phyloP scores from a whole-genome alignment of 2,113 vertebrate species.

The Ginglymostoma cirratum region DNA sequence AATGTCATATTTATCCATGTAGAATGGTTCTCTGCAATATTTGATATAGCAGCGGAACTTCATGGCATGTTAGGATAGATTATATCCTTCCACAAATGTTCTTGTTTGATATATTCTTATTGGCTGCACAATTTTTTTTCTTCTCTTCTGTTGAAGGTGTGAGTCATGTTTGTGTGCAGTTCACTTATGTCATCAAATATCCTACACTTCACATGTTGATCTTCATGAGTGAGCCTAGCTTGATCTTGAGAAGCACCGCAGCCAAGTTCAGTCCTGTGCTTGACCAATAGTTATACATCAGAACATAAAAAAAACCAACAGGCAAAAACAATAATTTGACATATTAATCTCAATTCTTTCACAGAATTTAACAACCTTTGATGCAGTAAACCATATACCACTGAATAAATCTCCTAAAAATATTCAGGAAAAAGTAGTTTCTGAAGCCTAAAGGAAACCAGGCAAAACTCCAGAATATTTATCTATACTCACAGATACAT shows the following conservation, averaged over 20 bases:
- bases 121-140: neutral
- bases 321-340: neutral
- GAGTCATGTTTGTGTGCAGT: neutral
- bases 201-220: neutral
- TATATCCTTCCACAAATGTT: neutral
- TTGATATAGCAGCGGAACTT: neutral
- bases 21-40: neutral
- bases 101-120: neutral
- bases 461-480: too few relatives aligned
- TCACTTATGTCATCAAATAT: neutral
- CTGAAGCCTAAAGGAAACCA: too few relatives aligned
- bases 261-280: neutral
- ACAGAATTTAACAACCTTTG: neutral
- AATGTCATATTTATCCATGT: too few relatives aligned
- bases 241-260: neutral
- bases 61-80: neutral
- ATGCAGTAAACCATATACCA: neutral
- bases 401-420: neutral
- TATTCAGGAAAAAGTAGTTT: too few relatives aligned
- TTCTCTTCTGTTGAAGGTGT: neutral
- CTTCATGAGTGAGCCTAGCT: neutral
- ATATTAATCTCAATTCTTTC: neutral
- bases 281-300: neutral
- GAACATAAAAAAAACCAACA: neutral
- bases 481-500: too few relatives aligned